These are phyloP conservation scores for Drosophila orena DNA, from an alignment of 1,140 invertebrate species.

Conservation along the genomic window DNA sequence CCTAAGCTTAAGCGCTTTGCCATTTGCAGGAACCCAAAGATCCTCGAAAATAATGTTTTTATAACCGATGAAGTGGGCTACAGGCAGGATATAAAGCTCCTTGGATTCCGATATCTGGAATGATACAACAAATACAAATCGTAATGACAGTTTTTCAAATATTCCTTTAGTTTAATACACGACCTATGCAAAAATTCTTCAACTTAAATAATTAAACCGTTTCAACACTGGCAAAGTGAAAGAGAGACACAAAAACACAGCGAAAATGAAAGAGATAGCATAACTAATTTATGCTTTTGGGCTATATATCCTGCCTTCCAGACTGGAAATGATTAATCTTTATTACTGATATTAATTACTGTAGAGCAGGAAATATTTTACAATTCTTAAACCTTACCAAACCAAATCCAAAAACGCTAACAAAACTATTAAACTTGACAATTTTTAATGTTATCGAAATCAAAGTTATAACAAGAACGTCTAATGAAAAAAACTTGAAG, in stretches of 20 bases:
- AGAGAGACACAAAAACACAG: constrained; percentile 1
- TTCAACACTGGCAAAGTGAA: constrained; percentile 1
- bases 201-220: background rate
- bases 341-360: constrained; percentile 31
- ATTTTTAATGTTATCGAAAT: constrained; percentile 40
- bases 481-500: constrained; percentile 24
- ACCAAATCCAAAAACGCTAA: constrained; percentile 20
- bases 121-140: background rate
- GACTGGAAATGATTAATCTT: constrained; percentile 12
- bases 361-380: constrained; percentile 41
- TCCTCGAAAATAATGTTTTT: background rate
- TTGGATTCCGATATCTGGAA: background rate
- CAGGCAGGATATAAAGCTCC: constrained; percentile 14
- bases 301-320: constrained; percentile 17
- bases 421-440: constrained; percentile 37
- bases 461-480: constrained; percentile 2
- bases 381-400: constrained; percentile 27
- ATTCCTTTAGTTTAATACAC: background rate
- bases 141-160: background rate
- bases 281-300: background rate
- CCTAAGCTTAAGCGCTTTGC: constrained; percentile 43
- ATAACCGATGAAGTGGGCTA: background rate
- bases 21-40: constrained; percentile 6
- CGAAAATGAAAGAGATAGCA: background rate
- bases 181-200: background rate